Conservation (phyloP, 1,140 invertebrate species). For the Bombus polaris region DNA sequence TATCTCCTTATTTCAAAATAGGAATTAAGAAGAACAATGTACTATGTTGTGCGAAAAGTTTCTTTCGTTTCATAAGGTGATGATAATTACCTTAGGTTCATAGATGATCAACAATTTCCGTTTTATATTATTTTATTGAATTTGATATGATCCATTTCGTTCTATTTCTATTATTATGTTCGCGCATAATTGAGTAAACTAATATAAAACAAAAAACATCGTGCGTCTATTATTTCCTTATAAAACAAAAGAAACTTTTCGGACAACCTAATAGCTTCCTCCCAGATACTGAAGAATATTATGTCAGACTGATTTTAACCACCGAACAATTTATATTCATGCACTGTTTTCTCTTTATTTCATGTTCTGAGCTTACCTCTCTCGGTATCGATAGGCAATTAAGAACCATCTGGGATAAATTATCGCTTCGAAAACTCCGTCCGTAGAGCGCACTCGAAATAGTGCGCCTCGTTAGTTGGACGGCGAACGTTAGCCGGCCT, state of each 20-base stretch:
- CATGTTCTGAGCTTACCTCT: not conserved
- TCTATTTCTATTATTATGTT: too few species aligned
- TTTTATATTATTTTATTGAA: too few species aligned
- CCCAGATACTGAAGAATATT: not conserved
- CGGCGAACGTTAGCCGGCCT: conserved; percentile 59
- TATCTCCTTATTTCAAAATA: not conserved
- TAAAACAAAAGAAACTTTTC: too few species aligned
- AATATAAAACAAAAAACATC: too few species aligned
- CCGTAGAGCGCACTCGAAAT: conserved; percentile 29
- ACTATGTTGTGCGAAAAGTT: too few species aligned
- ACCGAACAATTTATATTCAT: not conserved
- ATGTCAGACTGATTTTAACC: not conserved
- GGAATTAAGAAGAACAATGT: not conserved
- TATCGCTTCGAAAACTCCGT: not conserved
- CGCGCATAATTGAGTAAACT: too few species aligned
- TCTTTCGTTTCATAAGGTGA: too few species aligned
- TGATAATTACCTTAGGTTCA: too few species aligned
- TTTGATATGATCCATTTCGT: too few species aligned
- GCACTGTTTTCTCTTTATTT: not conserved
- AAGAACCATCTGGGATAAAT: not conserved
- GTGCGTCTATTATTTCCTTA: too few species aligned
- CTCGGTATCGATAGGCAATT: not conserved
- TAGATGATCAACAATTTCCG: too few species aligned
- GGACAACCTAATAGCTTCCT: not conserved
- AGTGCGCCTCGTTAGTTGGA: conserved; percentile 71